These are phyloP conservation scores for Artibeus jamaicensis DNA, from an alignment of 2,797 vertebrate species.

Conservation along the genomic window DNA sequence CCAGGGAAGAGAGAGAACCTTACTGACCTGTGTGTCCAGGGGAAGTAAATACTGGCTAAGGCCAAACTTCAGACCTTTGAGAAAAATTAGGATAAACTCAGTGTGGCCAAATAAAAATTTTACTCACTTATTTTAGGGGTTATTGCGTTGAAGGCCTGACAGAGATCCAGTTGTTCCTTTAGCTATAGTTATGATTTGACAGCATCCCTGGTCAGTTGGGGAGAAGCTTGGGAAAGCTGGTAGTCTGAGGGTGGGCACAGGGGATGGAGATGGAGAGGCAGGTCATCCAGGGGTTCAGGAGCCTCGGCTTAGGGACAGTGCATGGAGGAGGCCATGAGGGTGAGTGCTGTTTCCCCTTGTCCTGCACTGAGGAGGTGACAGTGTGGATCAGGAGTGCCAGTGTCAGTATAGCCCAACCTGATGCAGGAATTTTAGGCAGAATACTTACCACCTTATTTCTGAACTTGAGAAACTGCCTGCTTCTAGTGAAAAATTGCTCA, in stretches of 20 bases:
- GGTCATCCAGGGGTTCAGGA: background rate
- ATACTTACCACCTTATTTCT: background rate
- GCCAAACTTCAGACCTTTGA: background rate
- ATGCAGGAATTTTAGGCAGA: background rate
- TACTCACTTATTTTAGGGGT: background rate
- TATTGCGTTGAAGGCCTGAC: background rate
- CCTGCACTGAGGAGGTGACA: background rate
- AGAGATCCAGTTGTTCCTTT: background rate
- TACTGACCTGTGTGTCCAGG: background rate
- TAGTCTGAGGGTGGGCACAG: background rate
- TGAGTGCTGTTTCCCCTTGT: background rate
- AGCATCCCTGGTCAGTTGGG: background rate
- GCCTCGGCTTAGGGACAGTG: background rate
- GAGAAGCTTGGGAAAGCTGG: no score
- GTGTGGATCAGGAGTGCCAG: no score
- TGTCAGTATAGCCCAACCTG: rapidly evolving
- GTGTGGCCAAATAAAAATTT: background rate
- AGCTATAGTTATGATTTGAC: background rate
- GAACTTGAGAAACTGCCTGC: background rate
- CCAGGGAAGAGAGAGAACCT: no score
- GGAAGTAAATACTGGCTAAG: background rate
- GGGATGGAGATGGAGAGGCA: background rate
- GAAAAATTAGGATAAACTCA: background rate
- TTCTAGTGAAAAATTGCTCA: background rate
- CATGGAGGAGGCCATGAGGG: background rate